These are phyloP conservation scores for Drosophila cardini DNA, from an alignment of 1,140 invertebrate species.

Conservation along the genomic window DNA sequence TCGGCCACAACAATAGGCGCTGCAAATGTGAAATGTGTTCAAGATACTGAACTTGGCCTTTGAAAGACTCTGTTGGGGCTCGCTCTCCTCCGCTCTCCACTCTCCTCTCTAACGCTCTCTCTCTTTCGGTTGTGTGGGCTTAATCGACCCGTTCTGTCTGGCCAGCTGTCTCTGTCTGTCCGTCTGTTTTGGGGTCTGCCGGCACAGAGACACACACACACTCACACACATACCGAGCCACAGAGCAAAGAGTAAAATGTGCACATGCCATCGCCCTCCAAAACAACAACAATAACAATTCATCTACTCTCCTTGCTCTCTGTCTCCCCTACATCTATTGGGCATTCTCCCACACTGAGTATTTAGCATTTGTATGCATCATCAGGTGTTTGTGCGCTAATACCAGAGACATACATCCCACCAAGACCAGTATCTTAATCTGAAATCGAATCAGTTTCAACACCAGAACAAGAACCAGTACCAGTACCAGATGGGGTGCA, in stretches of 20 bases:
- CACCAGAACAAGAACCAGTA: background rate
- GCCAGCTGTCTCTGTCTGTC: slow-evolving; percentile 17
- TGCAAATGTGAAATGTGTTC: slow-evolving; percentile 67
- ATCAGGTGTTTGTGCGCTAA: slow-evolving; percentile 52
- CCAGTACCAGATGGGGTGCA: slow-evolving; percentile 7
- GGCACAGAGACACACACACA: slow-evolving; percentile 18
- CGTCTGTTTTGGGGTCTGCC: slow-evolving; percentile 18
- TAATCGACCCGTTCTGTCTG: slow-evolving; percentile 10
- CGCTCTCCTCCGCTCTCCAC: slow-evolving; percentile 7
- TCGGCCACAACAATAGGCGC: slow-evolving; percentile 67
- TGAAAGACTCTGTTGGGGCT: slow-evolving; percentile 47
- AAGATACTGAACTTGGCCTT: slow-evolving; percentile 83
- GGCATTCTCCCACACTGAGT: slow-evolving; percentile 2
- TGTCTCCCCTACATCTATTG: background rate
- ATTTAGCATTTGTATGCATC: slow-evolving; percentile 37
- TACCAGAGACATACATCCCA: slow-evolving; percentile 15
- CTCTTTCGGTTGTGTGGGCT: slow-evolving; percentile 12
- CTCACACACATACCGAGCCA: slow-evolving; percentile 13
- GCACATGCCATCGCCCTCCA: slow-evolving; percentile 45
- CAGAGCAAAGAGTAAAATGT: slow-evolving; percentile 10
- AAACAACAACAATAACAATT: slow-evolving; percentile 34
- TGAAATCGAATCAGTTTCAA: background rate
- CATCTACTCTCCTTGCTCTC: background rate
- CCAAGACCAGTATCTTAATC: slow-evolving; percentile 7
- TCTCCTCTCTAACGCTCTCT: background rate